Evolutionary conservation across 2,113 vertebrate species (phyloP).

Genomic region (Anas platyrhynchos): DNA sequence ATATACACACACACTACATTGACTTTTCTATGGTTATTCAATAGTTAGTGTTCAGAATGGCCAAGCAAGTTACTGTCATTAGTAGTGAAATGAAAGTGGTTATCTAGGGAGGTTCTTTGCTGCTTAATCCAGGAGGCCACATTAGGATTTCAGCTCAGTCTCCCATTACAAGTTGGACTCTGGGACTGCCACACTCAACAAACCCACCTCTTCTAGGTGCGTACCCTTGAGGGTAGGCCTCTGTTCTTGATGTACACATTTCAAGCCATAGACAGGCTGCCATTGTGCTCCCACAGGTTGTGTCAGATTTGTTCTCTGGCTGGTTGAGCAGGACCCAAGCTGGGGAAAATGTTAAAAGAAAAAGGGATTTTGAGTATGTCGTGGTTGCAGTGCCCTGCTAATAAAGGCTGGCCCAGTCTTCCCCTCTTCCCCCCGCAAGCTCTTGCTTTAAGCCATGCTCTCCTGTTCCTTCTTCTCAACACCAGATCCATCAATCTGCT

Average conservation of each 20-base stretch:
- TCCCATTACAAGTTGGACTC: neutral
- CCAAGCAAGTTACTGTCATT: neutral
- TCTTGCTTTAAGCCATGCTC: neutral
- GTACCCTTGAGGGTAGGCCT: neutral
- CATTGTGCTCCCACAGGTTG: fast-evolving
- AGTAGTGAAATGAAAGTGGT: neutral
- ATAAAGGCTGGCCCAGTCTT: neutral
- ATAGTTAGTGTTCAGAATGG: neutral
- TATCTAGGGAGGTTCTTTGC: neutral
- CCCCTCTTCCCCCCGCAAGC: fast-evolving
- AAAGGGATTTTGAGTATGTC: neutral
- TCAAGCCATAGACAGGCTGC: neutral
- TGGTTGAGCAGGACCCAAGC: neutral
- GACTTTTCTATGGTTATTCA: neutral
- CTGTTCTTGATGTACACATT: neutral
- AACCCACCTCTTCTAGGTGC: neutral
- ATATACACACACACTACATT: neutral
- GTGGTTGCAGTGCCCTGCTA: neutral
- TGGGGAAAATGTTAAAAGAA: neutral
- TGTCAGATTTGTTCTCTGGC: neutral
- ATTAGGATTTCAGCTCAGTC: neutral
- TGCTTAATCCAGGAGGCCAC: neutral
- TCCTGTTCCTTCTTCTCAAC: neutral
- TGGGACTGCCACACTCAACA: neutral
- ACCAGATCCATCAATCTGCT: neutral